Percentiles rank a stretch among this genome's conserved stretches.
These are phyloP conservation scores for Scopus umbretta DNA, from an alignment of 2,113 vertebrate genomes.

Conservation along the genomic window DNA sequence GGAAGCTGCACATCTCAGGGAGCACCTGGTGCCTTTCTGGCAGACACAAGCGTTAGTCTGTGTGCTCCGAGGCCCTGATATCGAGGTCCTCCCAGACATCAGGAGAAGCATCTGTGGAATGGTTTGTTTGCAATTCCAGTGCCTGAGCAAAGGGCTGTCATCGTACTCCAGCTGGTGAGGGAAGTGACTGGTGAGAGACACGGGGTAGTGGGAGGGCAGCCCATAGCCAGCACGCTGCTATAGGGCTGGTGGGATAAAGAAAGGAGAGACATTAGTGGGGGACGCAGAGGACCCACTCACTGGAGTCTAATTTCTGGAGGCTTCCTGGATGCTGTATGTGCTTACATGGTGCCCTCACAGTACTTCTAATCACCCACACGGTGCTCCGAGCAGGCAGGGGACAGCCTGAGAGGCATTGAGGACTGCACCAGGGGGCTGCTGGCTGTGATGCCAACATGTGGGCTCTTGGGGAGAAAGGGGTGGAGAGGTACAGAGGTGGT, in stretches of 20 bases:
- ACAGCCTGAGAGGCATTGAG: not conserved
- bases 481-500: not conserved
- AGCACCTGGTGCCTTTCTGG: not conserved
- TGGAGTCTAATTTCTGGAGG: not conserved
- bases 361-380: fast-evolving
- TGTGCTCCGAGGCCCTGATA: not conserved
- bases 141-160: not conserved
- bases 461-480: not conserved
- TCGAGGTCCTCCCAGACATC: not conserved
- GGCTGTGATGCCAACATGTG: not conserved
- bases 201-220: not conserved
- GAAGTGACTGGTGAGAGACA: not conserved
- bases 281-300: not conserved
- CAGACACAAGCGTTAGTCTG: not conserved
- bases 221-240: fast-evolving
- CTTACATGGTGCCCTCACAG: not conserved
- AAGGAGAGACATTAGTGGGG: not conserved
- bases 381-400: not conserved
- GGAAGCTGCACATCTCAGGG: not conserved
- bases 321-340: not conserved
- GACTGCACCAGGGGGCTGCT: not conserved
- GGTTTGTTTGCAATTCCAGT: not conserved
- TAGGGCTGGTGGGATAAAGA: not conserved
- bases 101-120: not conserved
- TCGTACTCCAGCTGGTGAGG: not conserved